Evolutionary conservation across 1,140 invertebrate genomes (phyloP).

Genomic region (Brachionus paranguensis): DNA sequence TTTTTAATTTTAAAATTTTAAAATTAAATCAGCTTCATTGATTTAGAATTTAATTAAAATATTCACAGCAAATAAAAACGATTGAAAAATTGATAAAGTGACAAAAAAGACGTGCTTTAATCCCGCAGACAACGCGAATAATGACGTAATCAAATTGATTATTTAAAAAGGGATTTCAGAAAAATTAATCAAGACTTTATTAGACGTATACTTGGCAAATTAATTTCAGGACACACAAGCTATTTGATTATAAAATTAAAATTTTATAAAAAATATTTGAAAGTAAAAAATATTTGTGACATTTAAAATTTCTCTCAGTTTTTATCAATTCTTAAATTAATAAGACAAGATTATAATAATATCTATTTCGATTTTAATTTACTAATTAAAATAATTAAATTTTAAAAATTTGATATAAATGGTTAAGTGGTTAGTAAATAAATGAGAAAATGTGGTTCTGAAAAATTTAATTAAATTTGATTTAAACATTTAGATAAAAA

Average conservation of each 20-base stretch:
- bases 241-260: neutral
- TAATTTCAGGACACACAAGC: neutral
- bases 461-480: too few relatives aligned
- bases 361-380: too few relatives aligned
- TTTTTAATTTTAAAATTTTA: neutral
- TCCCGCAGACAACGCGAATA: neutral
- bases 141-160: neutral
- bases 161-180: neutral
- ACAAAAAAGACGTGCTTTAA: neutral
- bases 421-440: too few relatives aligned
- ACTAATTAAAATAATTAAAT: too few relatives aligned
- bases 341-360: too few relatives aligned
- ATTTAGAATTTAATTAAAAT: neutral
- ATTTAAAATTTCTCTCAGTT: neutral
- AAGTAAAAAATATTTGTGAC: neutral
- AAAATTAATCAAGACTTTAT: neutral
- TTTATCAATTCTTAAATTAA: too few relatives aligned
- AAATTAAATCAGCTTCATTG: neutral
- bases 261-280: too few relatives aligned
- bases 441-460: too few relatives aligned
- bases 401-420: too few relatives aligned
- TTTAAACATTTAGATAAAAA: too few relatives aligned
- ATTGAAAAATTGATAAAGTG: neutral
- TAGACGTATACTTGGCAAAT: neutral
- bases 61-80: neutral